Percentiles rank a stretch among this genome's conserved stretches.
phyloP scores from a whole-genome alignment of 2,797 vertebrate genomes.

The Bufotes viridis region DNA sequence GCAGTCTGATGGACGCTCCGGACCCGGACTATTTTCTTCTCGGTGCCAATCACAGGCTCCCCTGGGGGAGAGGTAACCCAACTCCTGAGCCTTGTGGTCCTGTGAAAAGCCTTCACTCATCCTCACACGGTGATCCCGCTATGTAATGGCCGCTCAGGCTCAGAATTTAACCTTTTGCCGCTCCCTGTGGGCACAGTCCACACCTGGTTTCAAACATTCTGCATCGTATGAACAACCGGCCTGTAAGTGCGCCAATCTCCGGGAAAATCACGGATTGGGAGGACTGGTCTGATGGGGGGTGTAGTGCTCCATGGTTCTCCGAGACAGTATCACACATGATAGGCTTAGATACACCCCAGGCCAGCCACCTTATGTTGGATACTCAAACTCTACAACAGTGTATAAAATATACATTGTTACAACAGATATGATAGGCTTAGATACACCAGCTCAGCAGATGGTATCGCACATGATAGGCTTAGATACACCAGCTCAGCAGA shows the following conservation, averaged over 20 bases:
- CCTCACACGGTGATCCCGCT: background rate
- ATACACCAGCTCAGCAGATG: background rate
- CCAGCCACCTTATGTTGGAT: background rate
- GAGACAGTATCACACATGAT: background rate
- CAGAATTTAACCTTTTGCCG: background rate
- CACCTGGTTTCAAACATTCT: background rate
- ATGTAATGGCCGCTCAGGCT: background rate
- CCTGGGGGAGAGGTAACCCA: constrained; percentile 27
- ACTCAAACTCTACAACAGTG: background rate
- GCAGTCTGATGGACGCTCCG: background rate
- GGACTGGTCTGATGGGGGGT: no score
- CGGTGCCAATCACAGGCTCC: constrained; percentile 8
- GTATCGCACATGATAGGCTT: no score
- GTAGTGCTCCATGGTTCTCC: no score
- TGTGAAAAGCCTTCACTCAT: constrained; percentile 30
- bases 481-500: no score
- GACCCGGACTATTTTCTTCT: background rate
- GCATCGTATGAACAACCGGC: background rate
- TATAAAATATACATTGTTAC: background rate
- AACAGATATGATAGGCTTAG: background rate
- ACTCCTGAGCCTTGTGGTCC: constrained; percentile 18
- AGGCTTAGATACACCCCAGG: background rate
- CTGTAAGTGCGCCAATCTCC: background rate
- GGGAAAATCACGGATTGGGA: no score
- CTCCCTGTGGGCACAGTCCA: constrained; percentile 1